Base-by-base conservation (phyloP, 2,888 invertebrate genomes). In the Eudasyphora cyanicolor region DNA sequence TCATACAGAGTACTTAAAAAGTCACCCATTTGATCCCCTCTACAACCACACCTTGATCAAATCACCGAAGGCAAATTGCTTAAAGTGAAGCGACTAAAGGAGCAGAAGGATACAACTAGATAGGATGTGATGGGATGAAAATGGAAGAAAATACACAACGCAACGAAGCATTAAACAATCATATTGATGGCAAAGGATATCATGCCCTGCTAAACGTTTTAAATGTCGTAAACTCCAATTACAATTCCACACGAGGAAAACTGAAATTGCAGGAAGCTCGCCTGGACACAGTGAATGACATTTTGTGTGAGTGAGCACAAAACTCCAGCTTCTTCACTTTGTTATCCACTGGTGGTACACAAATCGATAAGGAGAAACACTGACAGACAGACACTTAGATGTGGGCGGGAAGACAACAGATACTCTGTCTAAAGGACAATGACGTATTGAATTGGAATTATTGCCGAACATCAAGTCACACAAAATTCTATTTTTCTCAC, bases 151-250 rank as follows among this genome's bases (percentile, higher is more conserved):
- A 27, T 45, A 69, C 35, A 76, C 45, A 17, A 71, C 62, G n/a
- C 70, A 71, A 69, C 17, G 70, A 54, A 54, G 70, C 75, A 71
- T 78, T 78, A 75, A 82, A 54, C 75, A 71, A 64, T 78, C 75
- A 75, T 62, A 71, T 75, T 57, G 78, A 71, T 78, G 82, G 32
- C 62, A 69, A 32, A 75, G 21, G 69, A 75, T 82, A 75, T 64
- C 75, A 51, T 62, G 32, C 32, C 42, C 21, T 78, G 78, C 69
- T 78, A 78, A 78, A 78, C 70, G 82, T 71, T 78, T 75, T 64
- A 82, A 82, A 78, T 82, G 78, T 57, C 64, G 62, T 75, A 75
- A 70, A 78, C 70, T 75, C 62, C 82, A 82, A 75, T 78, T 78
- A 75, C 78, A 71, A 82, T 69, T 75, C 42, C 70, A 78, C 54